Evolutionary conservation across 2,888 invertebrate species (phyloP).

Genomic region (Neoscelio sp.): DNA sequence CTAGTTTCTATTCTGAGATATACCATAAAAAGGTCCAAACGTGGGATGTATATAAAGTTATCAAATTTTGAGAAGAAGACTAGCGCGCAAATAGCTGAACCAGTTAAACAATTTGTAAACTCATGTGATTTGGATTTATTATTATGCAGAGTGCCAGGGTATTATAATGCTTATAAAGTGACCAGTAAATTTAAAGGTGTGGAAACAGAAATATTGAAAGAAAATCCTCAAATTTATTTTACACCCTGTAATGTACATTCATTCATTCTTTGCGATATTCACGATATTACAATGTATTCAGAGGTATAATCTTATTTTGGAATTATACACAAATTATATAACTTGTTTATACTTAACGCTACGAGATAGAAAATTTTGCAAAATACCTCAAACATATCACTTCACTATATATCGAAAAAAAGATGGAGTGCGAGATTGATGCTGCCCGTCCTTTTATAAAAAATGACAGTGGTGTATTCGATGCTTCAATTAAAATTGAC

Average conservation of each 20-base stretch:
- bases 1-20: conserved; percentile 27
- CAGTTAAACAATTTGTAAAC: neutral
- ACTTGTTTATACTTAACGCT: conserved; percentile 6
- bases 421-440: conserved; percentile 30
- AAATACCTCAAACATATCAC: neutral
- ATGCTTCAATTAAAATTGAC: conserved; percentile 5
- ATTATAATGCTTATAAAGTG: conserved; percentile 22
- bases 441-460: conserved; percentile 18
- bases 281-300: neutral
- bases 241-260: conserved; percentile 5
- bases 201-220: conserved; percentile 2
- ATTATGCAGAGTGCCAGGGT: conserved; percentile 6
- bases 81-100: neutral
- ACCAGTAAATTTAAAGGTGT: conserved; percentile 6
- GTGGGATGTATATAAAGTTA: conserved; percentile 3
- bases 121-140: neutral
- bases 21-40: neutral
- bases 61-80: neutral
- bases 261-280: conserved; percentile 15
- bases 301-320: conserved; percentile 6
- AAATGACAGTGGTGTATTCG: neutral
- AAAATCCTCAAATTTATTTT: conserved; percentile 15
- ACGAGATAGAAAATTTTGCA: conserved; percentile 16
- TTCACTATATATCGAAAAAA: conserved; percentile 6
- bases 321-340: conserved; percentile 15